Conservation (phyloP, 2,888 invertebrate genomes). For the Leptinotarsa tumamoca region DNA sequence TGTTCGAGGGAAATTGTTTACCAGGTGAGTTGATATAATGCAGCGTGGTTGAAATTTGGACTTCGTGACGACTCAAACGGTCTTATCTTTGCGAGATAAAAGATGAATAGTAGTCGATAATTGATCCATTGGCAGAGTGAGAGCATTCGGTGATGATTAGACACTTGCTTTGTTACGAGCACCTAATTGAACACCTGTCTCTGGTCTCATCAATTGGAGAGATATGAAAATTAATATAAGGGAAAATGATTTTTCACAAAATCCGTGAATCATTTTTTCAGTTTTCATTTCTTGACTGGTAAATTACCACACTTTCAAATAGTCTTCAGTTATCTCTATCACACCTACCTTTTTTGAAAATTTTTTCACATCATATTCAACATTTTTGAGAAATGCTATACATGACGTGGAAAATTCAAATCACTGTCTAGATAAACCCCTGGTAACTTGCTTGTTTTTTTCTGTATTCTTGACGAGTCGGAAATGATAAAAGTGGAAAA, state of each 20-base stretch:
- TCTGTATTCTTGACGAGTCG: too few species aligned
- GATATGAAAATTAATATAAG: not conserved
- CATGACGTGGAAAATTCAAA: too few species aligned
- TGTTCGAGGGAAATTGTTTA: conserved; percentile 37
- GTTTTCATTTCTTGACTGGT: not conserved
- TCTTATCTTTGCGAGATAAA: not conserved
- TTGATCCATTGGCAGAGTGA: not conserved
- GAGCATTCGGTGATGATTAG: not conserved
- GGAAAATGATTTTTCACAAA: not conserved
- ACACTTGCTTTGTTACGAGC: not conserved
- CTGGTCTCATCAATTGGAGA: not conserved
- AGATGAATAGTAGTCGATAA: not conserved
- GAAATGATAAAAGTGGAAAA: too few species aligned
- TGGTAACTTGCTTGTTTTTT: too few species aligned
- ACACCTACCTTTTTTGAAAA: too few species aligned
- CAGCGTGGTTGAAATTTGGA: not conserved
- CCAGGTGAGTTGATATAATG: conserved; percentile 30
- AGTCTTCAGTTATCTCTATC: too few species aligned
- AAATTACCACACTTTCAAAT: not conserved
- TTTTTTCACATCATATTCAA: too few species aligned
- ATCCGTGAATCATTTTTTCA: not conserved
- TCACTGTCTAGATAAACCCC: too few species aligned
- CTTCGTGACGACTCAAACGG: not conserved
- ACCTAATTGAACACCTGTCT: not conserved
- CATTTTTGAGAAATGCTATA: too few species aligned